phyloP scores from a whole-genome alignment of 1,140 invertebrate species.

The Caerostris darwini region DNA sequence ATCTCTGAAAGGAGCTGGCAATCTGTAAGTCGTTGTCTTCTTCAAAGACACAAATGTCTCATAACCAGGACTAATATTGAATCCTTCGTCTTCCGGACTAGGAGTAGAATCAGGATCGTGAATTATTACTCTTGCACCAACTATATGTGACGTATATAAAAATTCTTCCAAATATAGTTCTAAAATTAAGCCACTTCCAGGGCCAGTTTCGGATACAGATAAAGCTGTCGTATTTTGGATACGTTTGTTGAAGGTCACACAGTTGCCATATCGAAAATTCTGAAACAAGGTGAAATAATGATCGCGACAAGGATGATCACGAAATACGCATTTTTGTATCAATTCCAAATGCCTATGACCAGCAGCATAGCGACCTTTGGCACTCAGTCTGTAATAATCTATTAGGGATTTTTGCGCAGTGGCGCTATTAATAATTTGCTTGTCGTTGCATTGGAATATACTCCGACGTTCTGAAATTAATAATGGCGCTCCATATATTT shows the following conservation, averaged over 20 bases:
- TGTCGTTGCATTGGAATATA: not conserved
- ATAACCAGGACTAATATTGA: conserved; percentile 81
- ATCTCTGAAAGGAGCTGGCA: conserved; percentile 50
- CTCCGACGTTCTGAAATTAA: not conserved
- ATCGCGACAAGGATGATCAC: not conserved
- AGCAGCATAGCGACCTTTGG: not conserved
- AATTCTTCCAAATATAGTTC: conserved; percentile 80
- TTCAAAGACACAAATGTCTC: conserved; percentile 80
- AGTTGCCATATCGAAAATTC: conserved; percentile 39
- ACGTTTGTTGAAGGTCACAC: not conserved
- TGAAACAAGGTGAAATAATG: not conserved
- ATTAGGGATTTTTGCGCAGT: not conserved
- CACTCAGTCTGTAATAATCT: not conserved
- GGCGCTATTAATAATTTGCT: not conserved
- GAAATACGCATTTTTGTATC: not conserved
- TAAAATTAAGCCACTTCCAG: not conserved
- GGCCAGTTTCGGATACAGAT: not conserved
- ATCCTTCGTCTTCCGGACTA: conserved; percentile 82
- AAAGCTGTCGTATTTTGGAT: not conserved
- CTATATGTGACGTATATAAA: conserved; percentile 80
- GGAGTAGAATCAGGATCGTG: conserved; percentile 81
- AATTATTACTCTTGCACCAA: conserved; percentile 81
- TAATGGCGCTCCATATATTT: not conserved
- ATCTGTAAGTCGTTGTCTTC: not conserved
- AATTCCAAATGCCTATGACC: not conserved